Percentiles rank a stretch among this genome's conserved stretches.
These are phyloP conservation scores for Cactoblastis cactorum DNA, from an alignment of 2,888 invertebrate species.

Conservation along the genomic window DNA sequence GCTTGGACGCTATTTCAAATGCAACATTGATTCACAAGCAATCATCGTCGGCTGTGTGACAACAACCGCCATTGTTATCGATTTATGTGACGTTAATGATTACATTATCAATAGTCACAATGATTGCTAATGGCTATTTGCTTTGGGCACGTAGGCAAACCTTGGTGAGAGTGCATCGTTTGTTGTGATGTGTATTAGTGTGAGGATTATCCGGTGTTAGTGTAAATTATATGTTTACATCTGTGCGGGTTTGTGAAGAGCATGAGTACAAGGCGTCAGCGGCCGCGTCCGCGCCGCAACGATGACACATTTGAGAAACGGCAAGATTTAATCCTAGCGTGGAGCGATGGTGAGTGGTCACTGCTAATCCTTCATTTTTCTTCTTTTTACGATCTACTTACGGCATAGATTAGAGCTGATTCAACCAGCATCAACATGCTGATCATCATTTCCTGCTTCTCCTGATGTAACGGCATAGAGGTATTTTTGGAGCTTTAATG, in stretches of 20 bases:
- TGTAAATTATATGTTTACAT: constrained; percentile 26
- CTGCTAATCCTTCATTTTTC: neutral
- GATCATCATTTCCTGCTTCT: neutral
- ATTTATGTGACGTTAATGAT: constrained; percentile 53
- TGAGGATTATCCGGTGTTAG: constrained; percentile 19
- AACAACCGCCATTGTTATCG: constrained; percentile 47
- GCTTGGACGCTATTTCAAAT: neutral
- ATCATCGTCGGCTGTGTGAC: constrained; percentile 28
- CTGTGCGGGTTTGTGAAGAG: constrained; percentile 21
- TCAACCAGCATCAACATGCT: neutral
- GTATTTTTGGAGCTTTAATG: no score
- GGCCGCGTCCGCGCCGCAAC: constrained; percentile 60
- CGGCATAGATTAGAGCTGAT: neutral
- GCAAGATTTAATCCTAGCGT: constrained; percentile 63
- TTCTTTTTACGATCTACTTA: neutral
- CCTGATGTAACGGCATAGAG: neutral
- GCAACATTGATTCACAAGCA: neutral
- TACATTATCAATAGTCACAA: constrained; percentile 66
- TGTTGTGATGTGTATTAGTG: constrained; percentile 44
- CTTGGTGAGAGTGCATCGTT: constrained; percentile 37
- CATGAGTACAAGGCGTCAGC: constrained; percentile 56
- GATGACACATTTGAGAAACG: constrained; percentile 61
- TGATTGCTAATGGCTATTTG: constrained; percentile 47
- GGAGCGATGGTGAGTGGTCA: constrained; percentile 64
- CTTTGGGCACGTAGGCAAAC: constrained; percentile 63